Base-by-base conservation (phyloP, 2,113 vertebrate species). In the Nycticorax nycticorax region DNA sequence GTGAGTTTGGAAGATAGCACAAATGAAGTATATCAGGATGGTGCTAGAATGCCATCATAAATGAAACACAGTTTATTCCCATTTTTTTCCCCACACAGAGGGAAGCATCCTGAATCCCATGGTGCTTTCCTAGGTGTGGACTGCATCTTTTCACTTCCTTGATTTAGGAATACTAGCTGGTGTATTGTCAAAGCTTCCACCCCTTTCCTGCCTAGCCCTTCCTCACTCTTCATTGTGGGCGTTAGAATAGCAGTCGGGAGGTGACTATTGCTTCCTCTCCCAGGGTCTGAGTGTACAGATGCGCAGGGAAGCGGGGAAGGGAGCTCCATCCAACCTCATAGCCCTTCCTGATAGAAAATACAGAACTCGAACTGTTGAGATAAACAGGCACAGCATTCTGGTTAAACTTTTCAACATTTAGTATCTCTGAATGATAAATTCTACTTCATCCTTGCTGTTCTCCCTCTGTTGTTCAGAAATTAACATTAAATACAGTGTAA, bases 151-250 rank as follows among this genome's bases (percentile, higher is more conserved):
- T 64, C 17, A 30, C 24, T 35, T 78, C 19, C 12, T 22, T 47
- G 12, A 16, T 11, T 71, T 16, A 56, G 26, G 30, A 41, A 13
- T 71, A 19, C 6, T 19, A 33, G 19, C 21, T 59, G 27, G 74
- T 43, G 27, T 0, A 23, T 8, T 68, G 8, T 53, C 63, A 87
- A 35, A 74, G 1, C 41, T 83, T 80, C 33, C 22, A 52, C 3
- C 5, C 12, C 10, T 10, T 87, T 86, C 33, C 53, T 89, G 16
- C 24, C 17, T 28, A n/a, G 45, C 8, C 19, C 4, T 43, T 64
- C 63, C 23, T 76, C 10, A 7, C 10, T 67, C 27, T 13, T 21
- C 17, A 11, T 22, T 0, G 0, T 8, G 4, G 37, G 12, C 6
- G 2, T 45, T 62, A 30, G 37, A 62, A 33, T 6, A 53, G 41